Base-by-base conservation (phyloP, 2,113 vertebrate genomes). In the human region DNA sequence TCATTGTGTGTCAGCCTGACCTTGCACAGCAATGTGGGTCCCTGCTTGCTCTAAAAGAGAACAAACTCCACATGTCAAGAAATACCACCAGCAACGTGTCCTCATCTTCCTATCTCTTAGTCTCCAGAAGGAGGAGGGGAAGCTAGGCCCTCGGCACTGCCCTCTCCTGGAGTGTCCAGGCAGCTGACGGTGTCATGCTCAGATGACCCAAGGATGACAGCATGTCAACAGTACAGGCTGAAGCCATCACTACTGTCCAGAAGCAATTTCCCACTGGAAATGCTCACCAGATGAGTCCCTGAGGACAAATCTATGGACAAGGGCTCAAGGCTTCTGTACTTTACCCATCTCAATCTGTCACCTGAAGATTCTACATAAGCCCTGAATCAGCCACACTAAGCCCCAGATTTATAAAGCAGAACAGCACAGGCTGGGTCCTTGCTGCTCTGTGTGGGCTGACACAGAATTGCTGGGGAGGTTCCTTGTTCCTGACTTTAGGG, bases 321-420 rank as follows among this genome's bases (percentile, higher is more conserved):
- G 50, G 23, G 23, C 40, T 93, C 12, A 1, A 6, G 52, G 40
- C 30, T 48, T 90, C 80, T 55, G 25, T 16, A 35, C 35, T 27
- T 86, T 4, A 3, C 50, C 43, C 20, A 12, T 68, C 70, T 82
- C 30, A 40, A 43, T 55, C 57, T 83, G 93, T 70, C 61, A 23
- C 57, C 38, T 52, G 50, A 55, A 32, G 61, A 70, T n/a, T 83
- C 82, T 20, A 50, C 12, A 2, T 5, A 70, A 88, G 35, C 20
- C 75, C 20, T 0, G 0, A 43, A 48, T 55, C 68, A 68, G 57
- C 70, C 38, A 43, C 52, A 5, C 8, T 1, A 2, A 87, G 43
- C 75, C 90, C 23, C 11, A 57, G 64, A 81, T 22, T 72, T 50
- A 14, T 13, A 48, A 61, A n/a, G 20, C 30, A 38, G 66, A 72